Evolutionary conservation across 1,140 invertebrate species (phyloP).

Genomic region (Pentalonia nigronervosa): DNA sequence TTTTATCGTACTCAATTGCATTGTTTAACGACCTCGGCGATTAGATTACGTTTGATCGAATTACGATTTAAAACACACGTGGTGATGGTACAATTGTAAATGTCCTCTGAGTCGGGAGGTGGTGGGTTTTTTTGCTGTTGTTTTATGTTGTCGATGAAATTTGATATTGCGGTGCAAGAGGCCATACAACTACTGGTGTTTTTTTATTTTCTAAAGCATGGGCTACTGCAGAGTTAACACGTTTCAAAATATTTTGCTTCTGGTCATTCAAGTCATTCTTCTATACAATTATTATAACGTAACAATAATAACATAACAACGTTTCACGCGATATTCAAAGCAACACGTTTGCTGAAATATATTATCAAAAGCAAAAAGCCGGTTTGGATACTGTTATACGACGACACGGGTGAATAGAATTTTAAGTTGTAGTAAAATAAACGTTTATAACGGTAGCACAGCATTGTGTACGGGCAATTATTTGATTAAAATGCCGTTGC

Average conservation of each 20-base stretch:
- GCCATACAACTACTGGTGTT: background rate
- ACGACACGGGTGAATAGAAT: background rate
- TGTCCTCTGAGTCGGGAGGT: background rate
- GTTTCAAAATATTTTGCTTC: background rate
- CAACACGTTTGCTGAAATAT: constrained; percentile 12
- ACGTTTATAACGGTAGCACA: background rate
- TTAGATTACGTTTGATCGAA: constrained; percentile 27
- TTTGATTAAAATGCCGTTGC: background rate
- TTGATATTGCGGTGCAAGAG: background rate
- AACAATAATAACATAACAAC: background rate
- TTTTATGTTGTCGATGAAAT: constrained; percentile 22
- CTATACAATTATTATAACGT: background rate
- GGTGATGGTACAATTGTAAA: background rate
- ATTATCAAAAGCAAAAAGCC: background rate
- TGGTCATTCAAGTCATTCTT: background rate
- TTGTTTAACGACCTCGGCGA: background rate
- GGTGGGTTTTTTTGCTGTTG: background rate
- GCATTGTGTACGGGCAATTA: background rate
- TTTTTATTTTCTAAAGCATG: background rate
- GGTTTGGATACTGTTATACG: background rate
- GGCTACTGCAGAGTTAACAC: background rate
- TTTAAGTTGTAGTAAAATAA: background rate
- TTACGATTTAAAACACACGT: background rate
- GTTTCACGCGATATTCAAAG: background rate
- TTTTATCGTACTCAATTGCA: background rate